These are phyloP conservation scores for Vannuccia rotundouncinata DNA, from an alignment of 2,888 invertebrate species.

Conservation along the genomic window DNA sequence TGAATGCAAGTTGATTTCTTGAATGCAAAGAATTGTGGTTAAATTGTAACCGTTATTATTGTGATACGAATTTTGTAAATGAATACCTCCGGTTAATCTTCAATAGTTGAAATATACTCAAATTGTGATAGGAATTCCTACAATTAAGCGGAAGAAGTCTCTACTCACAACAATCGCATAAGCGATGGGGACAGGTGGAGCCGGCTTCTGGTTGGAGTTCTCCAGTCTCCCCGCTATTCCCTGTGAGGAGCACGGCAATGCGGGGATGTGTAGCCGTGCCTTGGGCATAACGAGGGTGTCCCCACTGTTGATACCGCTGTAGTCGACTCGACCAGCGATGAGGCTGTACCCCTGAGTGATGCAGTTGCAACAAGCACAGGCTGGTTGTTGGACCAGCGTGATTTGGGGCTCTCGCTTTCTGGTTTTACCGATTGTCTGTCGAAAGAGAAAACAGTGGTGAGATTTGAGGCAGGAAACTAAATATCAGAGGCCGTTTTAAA, in stretches of 20 bases:
- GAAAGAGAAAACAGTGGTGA: background rate
- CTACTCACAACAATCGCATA: background rate
- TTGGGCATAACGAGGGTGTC: background rate
- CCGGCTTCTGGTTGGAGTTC: background rate
- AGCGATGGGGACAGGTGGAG: background rate
- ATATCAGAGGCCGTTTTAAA: too few relatives aligned
- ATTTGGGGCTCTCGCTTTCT: background rate
- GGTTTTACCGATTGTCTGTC: background rate
- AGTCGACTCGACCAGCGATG: background rate
- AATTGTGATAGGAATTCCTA: too few relatives aligned
- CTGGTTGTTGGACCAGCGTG: background rate
- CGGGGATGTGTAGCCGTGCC: background rate
- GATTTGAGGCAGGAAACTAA: too few relatives aligned
- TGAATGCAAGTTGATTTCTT: too few relatives aligned
- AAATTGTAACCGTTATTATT: too few relatives aligned
- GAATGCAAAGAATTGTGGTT: too few relatives aligned
- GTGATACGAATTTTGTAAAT: too few relatives aligned
- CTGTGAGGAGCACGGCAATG: constrained; percentile 3
- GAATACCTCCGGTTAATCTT: too few relatives aligned
- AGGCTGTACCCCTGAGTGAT: background rate
- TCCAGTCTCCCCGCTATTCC: background rate
- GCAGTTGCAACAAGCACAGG: background rate
- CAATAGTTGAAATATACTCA: too few relatives aligned
- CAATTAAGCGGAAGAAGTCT: too few relatives aligned
- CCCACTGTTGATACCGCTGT: background rate